Evolutionary conservation across 92 coral and sea anemone genomes (phyloP).

Genomic region (Galaxea fascicularis): DNA sequence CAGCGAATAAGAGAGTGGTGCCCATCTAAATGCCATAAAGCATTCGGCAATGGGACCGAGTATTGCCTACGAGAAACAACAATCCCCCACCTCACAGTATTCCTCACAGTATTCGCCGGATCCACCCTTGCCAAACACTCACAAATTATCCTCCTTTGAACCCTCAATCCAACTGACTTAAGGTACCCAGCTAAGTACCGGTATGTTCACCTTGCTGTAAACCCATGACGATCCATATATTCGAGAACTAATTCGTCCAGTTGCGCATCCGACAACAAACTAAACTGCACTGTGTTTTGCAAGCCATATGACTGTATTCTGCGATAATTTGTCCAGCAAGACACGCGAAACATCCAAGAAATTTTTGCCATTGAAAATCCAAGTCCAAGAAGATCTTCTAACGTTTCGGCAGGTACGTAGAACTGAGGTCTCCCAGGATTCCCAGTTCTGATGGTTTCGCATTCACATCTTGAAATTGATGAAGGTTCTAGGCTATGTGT

Average conservation of each 20-base stretch:
- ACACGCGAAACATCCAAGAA: constrained; percentile 50
- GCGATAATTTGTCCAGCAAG: constrained; percentile 61
- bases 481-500: too few species aligned
- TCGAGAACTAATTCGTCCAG: constrained; percentile 49
- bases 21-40: constrained; percentile 79
- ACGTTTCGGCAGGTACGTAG: constrained; percentile 33
- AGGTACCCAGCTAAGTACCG: constrained; percentile 61
- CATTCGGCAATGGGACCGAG: constrained; percentile 62
- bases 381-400: constrained; percentile 41
- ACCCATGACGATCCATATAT: constrained; percentile 52
- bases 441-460: constrained; percentile 24
- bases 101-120: constrained; percentile 68
- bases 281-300: constrained; percentile 11
- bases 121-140: constrained; percentile 63
- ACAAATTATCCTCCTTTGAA: constrained; percentile 61
- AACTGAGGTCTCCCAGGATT: constrained; percentile 41
- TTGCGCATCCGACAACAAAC: constrained; percentile 38
- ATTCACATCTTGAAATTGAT: constrained; percentile 15
- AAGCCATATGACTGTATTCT: constrained; percentile 44
- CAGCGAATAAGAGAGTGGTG: constrained; percentile 74
- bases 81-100: constrained; percentile 72
- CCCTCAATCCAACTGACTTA: constrained; percentile 57
- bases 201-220: constrained; percentile 53
- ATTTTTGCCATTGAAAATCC: constrained; percentile 46
- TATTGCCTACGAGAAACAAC: constrained; percentile 59